Base-by-base conservation (phyloP, 2,797 vertebrate genomes). In the Labroides dimidiatus region DNA sequence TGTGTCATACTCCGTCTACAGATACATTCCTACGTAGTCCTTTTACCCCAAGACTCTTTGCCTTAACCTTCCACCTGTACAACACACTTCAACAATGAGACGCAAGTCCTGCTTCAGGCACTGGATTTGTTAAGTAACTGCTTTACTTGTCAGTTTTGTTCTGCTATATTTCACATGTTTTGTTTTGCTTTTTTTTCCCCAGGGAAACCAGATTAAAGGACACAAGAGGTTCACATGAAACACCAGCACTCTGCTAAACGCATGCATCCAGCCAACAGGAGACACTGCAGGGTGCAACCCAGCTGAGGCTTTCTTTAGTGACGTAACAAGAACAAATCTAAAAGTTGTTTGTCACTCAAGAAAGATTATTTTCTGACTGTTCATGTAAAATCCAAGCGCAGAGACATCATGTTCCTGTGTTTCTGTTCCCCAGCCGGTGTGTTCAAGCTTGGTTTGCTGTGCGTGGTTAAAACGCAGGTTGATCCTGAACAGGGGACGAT, bases 171-270 rank as follows among this genome's bases (percentile, higher is more conserved):
- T 3, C 8, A 44, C 16, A 16, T n/a, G n/a, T n/a, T n/a, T n/a
- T n/a, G n/a, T n/a, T n/a, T n/a, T n/a, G n/a, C 15, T n/a, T 39
- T 67, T 16, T 63, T 19, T 49, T 37, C 48, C 54, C 44, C 15
- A 19, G 16, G 9, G 23, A 19, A n/a, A 55, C 14, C 52, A 53
- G 42, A 13, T 62, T 60, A 12, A 53, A 56, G 20, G 15, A 53
- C 30, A 24, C 1, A 16, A 69, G 3, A 48, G 27, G 20, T 23
- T 58, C 36, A 44, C 36, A 24, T 69, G 17, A 53, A 37, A 66
- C 66, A 70, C 37, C 64, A 69, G 49, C 33, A 41, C 50, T 64
- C 49, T 11, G 76, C 75, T 63, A 65, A 42, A 55, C 65, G 48
- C 42, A 51, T 69, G 63, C 58, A 58, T 53, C 75, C 13, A 78